These are phyloP conservation scores for Scaptomyza polygonia DNA, from an alignment of 2,888 invertebrate species.

Conservation along the genomic window DNA sequence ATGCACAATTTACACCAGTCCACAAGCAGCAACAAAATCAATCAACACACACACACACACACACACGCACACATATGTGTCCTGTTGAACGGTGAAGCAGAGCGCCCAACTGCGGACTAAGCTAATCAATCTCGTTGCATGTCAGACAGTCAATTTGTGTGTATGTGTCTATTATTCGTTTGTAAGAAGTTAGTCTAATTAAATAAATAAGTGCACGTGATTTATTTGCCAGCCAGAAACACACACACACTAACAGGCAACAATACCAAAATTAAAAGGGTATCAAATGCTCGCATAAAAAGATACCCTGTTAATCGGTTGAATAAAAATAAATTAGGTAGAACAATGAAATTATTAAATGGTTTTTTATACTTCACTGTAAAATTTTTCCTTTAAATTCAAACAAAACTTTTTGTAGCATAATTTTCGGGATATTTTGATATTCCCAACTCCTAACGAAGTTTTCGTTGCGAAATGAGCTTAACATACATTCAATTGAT, in stretches of 20 bases:
- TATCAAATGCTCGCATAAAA: too few relatives aligned
- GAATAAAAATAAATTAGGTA: too few relatives aligned
- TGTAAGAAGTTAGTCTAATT: slow-evolving; percentile 79
- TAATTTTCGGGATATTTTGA: background rate
- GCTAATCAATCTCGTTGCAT: slow-evolving; percentile 79
- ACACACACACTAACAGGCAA: too few relatives aligned
- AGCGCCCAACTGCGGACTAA: slow-evolving; percentile 57
- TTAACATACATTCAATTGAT: slow-evolving; percentile 63
- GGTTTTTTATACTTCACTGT: background rate
- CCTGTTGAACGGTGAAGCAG: slow-evolving; percentile 48
- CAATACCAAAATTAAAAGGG: too few relatives aligned
- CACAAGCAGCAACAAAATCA: slow-evolving; percentile 53
- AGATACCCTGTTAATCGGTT: too few relatives aligned
- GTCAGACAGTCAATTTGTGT: slow-evolving; percentile 80
- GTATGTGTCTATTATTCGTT: slow-evolving; percentile 74
- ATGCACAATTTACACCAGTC: slow-evolving; percentile 79
- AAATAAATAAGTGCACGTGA: slow-evolving; percentile 80
- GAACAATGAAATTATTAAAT: too few relatives aligned
- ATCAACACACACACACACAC: slow-evolving; percentile 40
- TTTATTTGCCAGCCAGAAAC: slow-evolving; percentile 64
- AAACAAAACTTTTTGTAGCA: background rate
- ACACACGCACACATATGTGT: slow-evolving; percentile 13
- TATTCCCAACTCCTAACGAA: background rate
- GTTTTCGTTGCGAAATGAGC: slow-evolving; percentile 51
- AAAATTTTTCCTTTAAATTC: background rate